These are phyloP conservation scores for Chauna torquata DNA, from an alignment of 2,113 vertebrate genomes.

Conservation along the genomic window DNA sequence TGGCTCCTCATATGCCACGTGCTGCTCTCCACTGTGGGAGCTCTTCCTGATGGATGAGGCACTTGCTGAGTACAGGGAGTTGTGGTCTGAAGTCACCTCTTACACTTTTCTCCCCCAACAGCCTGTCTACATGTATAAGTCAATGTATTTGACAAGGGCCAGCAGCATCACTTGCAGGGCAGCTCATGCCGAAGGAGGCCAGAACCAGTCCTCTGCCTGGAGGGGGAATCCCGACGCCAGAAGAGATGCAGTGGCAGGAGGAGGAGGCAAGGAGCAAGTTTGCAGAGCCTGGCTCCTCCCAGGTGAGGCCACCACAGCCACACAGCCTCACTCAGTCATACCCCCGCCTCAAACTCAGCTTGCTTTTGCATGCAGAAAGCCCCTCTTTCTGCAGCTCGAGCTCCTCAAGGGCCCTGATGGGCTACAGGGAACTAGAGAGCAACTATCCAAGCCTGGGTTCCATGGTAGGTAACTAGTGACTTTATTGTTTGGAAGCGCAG, in stretches of 20 bases:
- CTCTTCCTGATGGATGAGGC: not conserved
- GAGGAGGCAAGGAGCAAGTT: fast-evolving
- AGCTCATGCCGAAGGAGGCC: not conserved
- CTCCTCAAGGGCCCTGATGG: not conserved
- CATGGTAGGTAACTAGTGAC: fast-evolving
- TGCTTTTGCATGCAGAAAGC: fast-evolving
- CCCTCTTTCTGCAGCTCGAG: not conserved
- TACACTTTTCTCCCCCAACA: not conserved
- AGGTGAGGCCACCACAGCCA: not conserved
- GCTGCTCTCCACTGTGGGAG: not conserved
- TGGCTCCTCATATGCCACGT: not conserved
- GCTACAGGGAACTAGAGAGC: not conserved
- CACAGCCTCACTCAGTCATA: fast-evolving
- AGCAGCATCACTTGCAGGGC: not conserved
- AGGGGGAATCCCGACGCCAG: not conserved
- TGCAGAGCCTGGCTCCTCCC: not conserved
- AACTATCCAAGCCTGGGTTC: not conserved
- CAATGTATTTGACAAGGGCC: not conserved
- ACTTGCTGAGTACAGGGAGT: not conserved
- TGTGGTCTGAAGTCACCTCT: not conserved
- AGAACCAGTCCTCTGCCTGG: not conserved
- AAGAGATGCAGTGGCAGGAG: not conserved
- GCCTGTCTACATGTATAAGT: fast-evolving
- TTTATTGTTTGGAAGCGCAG: not conserved
- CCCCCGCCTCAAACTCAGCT: not conserved